Percentiles rank a stretch among this genome's conserved stretches.
phyloP scores from a whole-genome alignment of 2,113 vertebrate genomes.

The Dromas ardeola region DNA sequence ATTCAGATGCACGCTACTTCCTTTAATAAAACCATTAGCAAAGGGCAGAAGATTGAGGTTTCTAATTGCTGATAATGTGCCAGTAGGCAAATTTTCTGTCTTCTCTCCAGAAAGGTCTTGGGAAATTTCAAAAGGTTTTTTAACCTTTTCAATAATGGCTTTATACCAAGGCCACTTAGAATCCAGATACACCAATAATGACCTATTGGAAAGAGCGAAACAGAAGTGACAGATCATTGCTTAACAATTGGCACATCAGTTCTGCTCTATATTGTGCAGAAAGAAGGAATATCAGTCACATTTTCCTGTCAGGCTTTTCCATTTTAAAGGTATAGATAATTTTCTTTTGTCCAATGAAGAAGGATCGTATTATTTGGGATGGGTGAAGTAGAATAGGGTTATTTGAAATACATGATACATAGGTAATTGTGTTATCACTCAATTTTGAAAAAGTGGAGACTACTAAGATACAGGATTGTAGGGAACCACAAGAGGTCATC shows the following conservation, averaged over 20 bases:
- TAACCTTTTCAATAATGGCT: background rate
- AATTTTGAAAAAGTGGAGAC: background rate
- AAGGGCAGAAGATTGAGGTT: slow-evolving; percentile 15
- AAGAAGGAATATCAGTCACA: background rate
- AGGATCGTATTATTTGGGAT: background rate
- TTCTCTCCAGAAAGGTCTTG: background rate
- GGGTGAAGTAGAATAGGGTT: background rate
- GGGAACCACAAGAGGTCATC: background rate
- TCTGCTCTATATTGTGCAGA: background rate
- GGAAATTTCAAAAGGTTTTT: background rate
- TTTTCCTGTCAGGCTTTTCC: background rate
- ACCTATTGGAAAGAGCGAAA: background rate
- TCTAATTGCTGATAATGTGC: slow-evolving; percentile 36
- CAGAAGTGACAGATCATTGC: background rate
- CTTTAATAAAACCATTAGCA: slow-evolving; percentile 55
- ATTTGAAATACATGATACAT: background rate
- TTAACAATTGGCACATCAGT: background rate
- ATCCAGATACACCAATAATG: background rate
- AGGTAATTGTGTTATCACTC: background rate
- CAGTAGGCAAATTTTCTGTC: background rate
- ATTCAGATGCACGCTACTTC: background rate
- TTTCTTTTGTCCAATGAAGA: background rate
- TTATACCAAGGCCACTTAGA: background rate
- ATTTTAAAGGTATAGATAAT: background rate
- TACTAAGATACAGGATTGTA: background rate